Base-by-base conservation (phyloP, 1,140 invertebrate species). In the Aricia agestis region DNA sequence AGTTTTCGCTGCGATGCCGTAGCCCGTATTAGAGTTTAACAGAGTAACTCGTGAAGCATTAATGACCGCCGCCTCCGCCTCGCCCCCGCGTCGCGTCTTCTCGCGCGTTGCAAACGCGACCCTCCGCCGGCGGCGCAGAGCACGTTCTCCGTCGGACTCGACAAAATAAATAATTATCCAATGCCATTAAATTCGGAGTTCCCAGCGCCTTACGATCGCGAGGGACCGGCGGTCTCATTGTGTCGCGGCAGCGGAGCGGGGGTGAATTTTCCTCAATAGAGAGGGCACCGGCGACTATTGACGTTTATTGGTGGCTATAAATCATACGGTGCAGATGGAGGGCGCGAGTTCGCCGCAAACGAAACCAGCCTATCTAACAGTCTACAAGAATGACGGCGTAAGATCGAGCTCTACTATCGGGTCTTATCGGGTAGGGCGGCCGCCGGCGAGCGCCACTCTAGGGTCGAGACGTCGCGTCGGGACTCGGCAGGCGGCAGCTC, bases 1-100 rank as follows among this genome's bases (percentile, higher is more conserved):
- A 45, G 42, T 9, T 45, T 45, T 45, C 42, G 42, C 42, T 6
- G 9, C 59, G 59, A 17, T 25, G 17, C n/a, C n/a, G n/a, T n/a
- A n/a, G n/a, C n/a, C 59, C 17, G n/a, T 59, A 18, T 45, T 59
- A 61, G 59, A 10, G 17, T 61, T 61, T 61, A 61, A 61, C 59
- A 61, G 18, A 17, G 18, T 61, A 61, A 61, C 59, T 61, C 59
- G 9, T 61, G 17, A 61, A 18, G n/a, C 59, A 19, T 19, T 19
- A 61, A 61, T 19, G 59, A 18, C 59, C 59, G 59, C 13, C 57
- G 57, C 57, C n/a, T 15, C 6, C 1, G 17, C 17, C 59, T n/a
- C n/a, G n/a, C n/a, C n/a, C n/a, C n/a, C n/a, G n/a, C n/a, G n/a
- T n/a, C n/a, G n/a, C n/a, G n/a, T n/a, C n/a, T n/a, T n/a, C 59